Evolutionary conservation across 2,888 invertebrate species (phyloP).

Genomic region (Andrena marginata): DNA sequence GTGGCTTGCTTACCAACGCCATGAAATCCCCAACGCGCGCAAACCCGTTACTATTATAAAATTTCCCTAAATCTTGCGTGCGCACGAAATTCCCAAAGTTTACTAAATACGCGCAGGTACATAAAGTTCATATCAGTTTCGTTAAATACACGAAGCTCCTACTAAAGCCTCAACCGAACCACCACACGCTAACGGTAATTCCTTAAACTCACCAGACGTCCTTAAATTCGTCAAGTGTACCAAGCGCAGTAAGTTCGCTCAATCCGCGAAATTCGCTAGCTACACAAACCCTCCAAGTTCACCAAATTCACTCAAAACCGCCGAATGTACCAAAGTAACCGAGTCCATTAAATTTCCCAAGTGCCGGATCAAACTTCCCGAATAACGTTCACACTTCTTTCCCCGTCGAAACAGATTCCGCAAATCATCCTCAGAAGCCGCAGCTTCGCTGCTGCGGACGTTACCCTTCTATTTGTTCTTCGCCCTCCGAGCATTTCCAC

Average conservation of each 20-base stretch:
- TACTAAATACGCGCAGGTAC: too few relatives aligned
- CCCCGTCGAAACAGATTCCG: conserved; percentile 18
- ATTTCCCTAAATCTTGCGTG: too few relatives aligned
- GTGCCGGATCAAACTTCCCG: conserved; percentile 1
- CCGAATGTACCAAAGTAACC: conserved; percentile 1
- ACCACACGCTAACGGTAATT: neutral
- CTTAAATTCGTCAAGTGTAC: neutral
- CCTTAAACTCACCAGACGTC: neutral
- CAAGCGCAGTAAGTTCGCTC: conserved; percentile 10
- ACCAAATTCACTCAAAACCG: conserved; percentile 10
- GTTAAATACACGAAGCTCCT: neutral
- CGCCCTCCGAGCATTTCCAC: neutral
- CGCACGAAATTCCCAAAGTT: too few relatives aligned
- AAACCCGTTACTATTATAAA: too few relatives aligned
- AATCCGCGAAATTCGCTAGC: conserved; percentile 9
- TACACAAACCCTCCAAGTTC: conserved; percentile 31
- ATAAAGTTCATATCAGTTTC: too few relatives aligned
- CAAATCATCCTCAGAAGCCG: neutral
- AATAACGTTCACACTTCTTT: conserved; percentile 29
- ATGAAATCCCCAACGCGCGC: too few relatives aligned
- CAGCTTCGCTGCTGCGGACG: neutral
- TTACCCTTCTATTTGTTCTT: neutral
- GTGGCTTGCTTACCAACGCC: too few relatives aligned
- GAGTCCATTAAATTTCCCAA: conserved; percentile 18
- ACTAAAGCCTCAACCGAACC: neutral